Conservation (phyloP, 2,888 invertebrate species). For the Onthophagus sagittarius region DNA sequence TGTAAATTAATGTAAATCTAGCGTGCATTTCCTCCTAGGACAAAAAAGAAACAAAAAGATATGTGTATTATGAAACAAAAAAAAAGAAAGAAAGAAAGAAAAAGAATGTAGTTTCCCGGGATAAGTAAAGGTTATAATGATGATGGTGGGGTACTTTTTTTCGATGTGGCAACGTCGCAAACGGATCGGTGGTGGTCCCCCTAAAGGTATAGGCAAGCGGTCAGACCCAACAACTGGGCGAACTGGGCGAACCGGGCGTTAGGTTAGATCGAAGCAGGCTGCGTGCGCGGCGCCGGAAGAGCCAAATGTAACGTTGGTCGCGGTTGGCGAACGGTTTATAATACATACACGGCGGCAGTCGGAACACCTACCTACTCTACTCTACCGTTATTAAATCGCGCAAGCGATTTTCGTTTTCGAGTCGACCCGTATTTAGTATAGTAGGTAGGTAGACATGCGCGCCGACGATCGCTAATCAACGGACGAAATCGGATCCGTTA, state of each 20-base stretch:
- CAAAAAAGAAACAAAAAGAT: background rate
- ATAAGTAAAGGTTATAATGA: background rate
- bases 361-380: background rate
- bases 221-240: background rate
- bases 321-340: background rate
- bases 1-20: background rate
- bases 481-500: slow-evolving; percentile 7
- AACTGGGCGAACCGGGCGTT: too few species aligned
- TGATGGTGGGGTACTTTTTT: background rate
- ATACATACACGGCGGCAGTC: background rate
- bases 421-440: background rate
- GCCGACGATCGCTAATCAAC: background rate
- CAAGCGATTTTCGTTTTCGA: background rate
- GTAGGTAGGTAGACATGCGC: background rate
- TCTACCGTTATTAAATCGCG: background rate
- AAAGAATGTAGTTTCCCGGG: background rate
- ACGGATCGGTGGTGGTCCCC: background rate
- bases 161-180: background rate
- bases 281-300: background rate
- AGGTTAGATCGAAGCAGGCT: background rate
- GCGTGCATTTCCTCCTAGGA: background rate
- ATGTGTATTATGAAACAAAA: background rate
- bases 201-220: background rate
- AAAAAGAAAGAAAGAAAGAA: background rate
- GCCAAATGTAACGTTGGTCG: background rate